Base-by-base conservation (phyloP, 2,888 invertebrate species). In the Diarsia mendica region DNA sequence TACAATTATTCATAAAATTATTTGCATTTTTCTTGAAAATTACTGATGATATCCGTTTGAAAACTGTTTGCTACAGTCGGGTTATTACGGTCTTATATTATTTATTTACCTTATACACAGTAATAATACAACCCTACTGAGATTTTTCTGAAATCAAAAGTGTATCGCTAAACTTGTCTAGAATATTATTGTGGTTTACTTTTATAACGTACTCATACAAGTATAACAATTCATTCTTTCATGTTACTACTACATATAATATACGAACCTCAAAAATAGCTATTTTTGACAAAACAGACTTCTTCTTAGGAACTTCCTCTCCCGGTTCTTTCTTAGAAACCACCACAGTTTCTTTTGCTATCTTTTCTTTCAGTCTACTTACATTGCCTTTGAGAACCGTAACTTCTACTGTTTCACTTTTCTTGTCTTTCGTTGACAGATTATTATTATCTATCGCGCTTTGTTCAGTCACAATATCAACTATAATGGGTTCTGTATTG, bases 181-280 rank as follows among this genome's bases (percentile, higher is more conserved):
- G 23, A 55, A 55, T 55, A n/a, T 23, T 15, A 15, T 23, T 23
- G 11, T 13, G 13, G 3, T 53, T 55, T 55, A 55, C 23, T 23
- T 13, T 6, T 13, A 23, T 23, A 13, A 55, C 23, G 15, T 55
- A 55, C 23, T 23, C 15, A 13, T 23, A 23, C 0, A 55, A 13
- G n/a, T 13, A 55, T 55, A 20, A 61, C 0, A 39, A 61, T 2
- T 39, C 4, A 23, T 55, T 55, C 1, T 23, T 48, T 10, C 33
- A 33, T 39, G 20, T 44, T 46, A 46, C 23, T 13, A 23, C 13
- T 5, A 28, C 28, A 28, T 28, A 28, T 13, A 4, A 3, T 48
- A 13, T 58, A 83, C 88, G 93, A 91, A 95, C 96, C 91, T 96
- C 96, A 89, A 95, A 96, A 87, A 95, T 89, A 49, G 95, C 95